These are phyloP conservation scores for Rhopalosiphum nymphaeae DNA, from an alignment of 2,888 invertebrate species.

Conservation along the genomic window DNA sequence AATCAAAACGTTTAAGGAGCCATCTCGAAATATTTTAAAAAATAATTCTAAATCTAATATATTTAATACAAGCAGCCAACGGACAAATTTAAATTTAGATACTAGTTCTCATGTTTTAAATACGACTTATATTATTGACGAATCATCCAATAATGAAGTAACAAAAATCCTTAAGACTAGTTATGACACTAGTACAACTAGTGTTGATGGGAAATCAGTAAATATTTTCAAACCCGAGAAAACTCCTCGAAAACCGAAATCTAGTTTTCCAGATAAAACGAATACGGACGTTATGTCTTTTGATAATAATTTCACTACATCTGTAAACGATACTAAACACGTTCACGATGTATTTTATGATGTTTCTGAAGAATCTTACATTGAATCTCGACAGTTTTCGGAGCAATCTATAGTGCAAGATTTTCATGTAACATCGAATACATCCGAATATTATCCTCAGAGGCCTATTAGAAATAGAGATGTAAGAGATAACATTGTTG, in stretches of 20 bases:
- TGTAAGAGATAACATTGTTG: not conserved
- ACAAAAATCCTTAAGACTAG: slow-evolving; percentile 40
- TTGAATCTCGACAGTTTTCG: slow-evolving; percentile 44
- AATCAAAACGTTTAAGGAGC: slow-evolving; percentile 64
- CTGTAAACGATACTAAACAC: not conserved
- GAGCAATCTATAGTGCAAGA: slow-evolving; percentile 51
- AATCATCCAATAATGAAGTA: slow-evolving; percentile 22
- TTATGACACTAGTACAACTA: slow-evolving; percentile 31
- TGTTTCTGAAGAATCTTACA: slow-evolving; percentile 38
- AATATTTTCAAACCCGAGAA: slow-evolving; percentile 53
- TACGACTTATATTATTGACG: slow-evolving; percentile 24
- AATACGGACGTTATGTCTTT: not conserved
- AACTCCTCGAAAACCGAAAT: slow-evolving; percentile 14
- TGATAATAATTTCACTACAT: not conserved
- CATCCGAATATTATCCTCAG: slow-evolving; percentile 48
- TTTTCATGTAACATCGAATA: slow-evolving; percentile 48
- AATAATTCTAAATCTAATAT: not conserved
- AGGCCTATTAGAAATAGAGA: slow-evolving; percentile 16
- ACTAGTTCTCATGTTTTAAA: not conserved
- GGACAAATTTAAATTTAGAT: not conserved
- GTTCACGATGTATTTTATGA: slow-evolving; percentile 21
- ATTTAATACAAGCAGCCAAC: not conserved
- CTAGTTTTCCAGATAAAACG: not conserved
- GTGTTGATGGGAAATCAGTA: slow-evolving; percentile 67
- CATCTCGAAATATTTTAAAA: not conserved